Evolutionary conservation across 2,888 invertebrate genomes (phyloP).

Genomic region (Drymonia ruficornis): DNA sequence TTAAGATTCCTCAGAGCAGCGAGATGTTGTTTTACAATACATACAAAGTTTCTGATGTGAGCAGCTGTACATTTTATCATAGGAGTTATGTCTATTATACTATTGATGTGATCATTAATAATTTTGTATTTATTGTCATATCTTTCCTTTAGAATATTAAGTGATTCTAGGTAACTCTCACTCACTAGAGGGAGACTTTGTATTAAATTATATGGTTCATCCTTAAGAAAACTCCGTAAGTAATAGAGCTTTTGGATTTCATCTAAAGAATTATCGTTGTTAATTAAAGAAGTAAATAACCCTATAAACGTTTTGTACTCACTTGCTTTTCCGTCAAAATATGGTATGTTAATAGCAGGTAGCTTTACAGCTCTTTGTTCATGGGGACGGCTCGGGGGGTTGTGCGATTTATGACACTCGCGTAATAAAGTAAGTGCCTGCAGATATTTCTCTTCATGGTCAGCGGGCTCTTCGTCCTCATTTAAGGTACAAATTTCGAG

Average conservation of each 20-base stretch:
- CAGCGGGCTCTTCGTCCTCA: not conserved
- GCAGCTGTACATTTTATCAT: not conserved
- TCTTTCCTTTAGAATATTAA: not conserved
- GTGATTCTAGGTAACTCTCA: not conserved
- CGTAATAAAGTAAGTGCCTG: not conserved
- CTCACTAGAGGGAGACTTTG: not conserved
- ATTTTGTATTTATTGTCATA: slow-evolving; percentile 3
- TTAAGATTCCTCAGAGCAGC: slow-evolving; percentile 5
- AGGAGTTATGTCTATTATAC: not conserved
- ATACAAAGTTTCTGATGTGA: not conserved
- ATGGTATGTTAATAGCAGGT: not conserved
- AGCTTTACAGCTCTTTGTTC: not conserved
- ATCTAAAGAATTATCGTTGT: not conserved
- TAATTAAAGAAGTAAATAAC: not conserved
- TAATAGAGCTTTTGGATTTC: not conserved
- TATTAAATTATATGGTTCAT: not conserved
- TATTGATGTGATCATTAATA: not conserved
- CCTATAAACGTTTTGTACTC: slow-evolving; percentile 2
- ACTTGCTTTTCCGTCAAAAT: not conserved
- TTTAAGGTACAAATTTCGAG: not conserved
- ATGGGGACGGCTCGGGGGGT: not conserved
- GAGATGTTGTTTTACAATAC: not conserved
- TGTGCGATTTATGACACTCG: not conserved
- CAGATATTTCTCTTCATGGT: not conserved
- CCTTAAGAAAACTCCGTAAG: not conserved